Evolutionary conservation across 2,888 invertebrate genomes (phyloP).

Genomic region (Mimumesa dahlbomi): DNA sequence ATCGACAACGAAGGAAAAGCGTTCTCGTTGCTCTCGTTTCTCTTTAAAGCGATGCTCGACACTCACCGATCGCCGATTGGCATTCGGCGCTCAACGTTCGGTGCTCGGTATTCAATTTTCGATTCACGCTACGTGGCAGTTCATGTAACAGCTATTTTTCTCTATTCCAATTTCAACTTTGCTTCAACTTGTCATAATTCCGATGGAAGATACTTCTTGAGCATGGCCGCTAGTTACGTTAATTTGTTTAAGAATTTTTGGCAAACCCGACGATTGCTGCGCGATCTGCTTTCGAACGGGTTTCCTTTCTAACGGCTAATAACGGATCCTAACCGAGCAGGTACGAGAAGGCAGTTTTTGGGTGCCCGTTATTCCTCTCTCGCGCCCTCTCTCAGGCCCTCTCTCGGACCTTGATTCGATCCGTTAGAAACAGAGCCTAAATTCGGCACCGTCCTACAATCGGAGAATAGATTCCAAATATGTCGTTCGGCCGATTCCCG

Average conservation of each 20-base stretch:
- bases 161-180: no score
- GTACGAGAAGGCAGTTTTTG: slow-evolving; percentile 66
- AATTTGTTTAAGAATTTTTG: slow-evolving; percentile 24
- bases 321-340: slow-evolving; percentile 60
- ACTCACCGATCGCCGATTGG: no score
- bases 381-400: slow-evolving; percentile 32
- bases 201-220: no score
- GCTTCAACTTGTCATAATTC: no score
- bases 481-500: slow-evolving; percentile 17
- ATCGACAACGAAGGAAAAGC: slow-evolving; percentile 34
- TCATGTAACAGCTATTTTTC: no score
- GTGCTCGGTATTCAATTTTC: background rate
- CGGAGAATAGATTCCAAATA: background rate
- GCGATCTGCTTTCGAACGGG: slow-evolving; percentile 67
- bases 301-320: slow-evolving; percentile 77
- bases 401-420: slow-evolving; percentile 36
- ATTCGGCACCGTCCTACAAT: slow-evolving; percentile 6
- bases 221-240: no score
- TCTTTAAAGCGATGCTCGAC: background rate
- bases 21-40: slow-evolving; percentile 4
- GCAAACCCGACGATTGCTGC: slow-evolving; percentile 23
- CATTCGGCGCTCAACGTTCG: background rate
- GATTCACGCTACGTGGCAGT: no score
- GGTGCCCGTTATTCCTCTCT: slow-evolving; percentile 73
- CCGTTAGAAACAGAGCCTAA: slow-evolving; percentile 68